Evolutionary conservation across 1,140 invertebrate genomes (phyloP), one percentile per base, ranked within the genome.

Genomic region (Schlechtendalia chinensis): DNA sequence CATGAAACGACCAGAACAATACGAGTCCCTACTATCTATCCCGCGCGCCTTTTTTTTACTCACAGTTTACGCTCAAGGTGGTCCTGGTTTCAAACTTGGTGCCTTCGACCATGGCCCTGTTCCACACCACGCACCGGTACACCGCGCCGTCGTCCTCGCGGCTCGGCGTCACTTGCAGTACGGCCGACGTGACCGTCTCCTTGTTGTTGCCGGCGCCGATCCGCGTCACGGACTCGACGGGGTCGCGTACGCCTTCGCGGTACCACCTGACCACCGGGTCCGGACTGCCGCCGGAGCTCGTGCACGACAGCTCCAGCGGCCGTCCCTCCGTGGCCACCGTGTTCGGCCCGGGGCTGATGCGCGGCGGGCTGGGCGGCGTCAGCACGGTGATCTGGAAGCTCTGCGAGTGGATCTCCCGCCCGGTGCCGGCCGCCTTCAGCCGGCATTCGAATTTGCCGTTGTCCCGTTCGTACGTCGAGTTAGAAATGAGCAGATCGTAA

Each of bases 391-490:
- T 87, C 63, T 91, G 90, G 83, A 95, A 91, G 53, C 90, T 90
- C 86, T 95, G 93, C 79, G 91, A 91, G 86, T 95, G 93, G 27
- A 96, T 87, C 84, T 94, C 93, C 12, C 89, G 88, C 0, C 95
- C 95, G 14, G 91, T 94, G 16, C 94, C 93, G 39, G 90, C 91
- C 32, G 92, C 92, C 85, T 96, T 96, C 61, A 96, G 89, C 27
- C 93, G 90, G 85, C 95, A 97, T 87, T 96, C 94, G 87, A 96
- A 97, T 82, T 91, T 90, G 8, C 95, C 95, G 84, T 97, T 96
- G 87, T 97, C 95, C 0, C 93, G 88, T 83, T 93, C 93, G 86
- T 96, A 97, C 27, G 92, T 93, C 0, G 93, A 92, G 84, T 94
- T 94, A 24, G 90, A 89, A 82, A 97, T 95, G 84, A 92, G 88